phyloP scores from a whole-genome alignment of 2,113 vertebrate species.

The Bos taurus region ARS-UCD2.0 NC_037330.1:32803501-32804000 shows the following conservation, averaged over 20 bases:
- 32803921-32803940: background rate
- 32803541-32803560: no score
- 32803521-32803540: no score
- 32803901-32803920: background rate
- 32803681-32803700: background rate
- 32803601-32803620: background rate
- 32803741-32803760: background rate
- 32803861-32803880: background rate
- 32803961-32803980: background rate
- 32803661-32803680: background rate
- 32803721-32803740: background rate
- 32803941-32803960: background rate
- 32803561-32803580: no score
- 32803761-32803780: background rate
- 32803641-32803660: background rate
- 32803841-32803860: background rate
- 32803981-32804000: background rate
- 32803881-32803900: background rate
- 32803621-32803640: background rate
- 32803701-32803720: background rate
- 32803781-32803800: background rate
- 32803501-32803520: no score
- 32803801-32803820: background rate
- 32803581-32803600: background rate
- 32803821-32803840: background rate